Evolutionary conservation across 2,797 vertebrate species (phyloP).

Genomic region (Sebastes nivosus): DNA sequence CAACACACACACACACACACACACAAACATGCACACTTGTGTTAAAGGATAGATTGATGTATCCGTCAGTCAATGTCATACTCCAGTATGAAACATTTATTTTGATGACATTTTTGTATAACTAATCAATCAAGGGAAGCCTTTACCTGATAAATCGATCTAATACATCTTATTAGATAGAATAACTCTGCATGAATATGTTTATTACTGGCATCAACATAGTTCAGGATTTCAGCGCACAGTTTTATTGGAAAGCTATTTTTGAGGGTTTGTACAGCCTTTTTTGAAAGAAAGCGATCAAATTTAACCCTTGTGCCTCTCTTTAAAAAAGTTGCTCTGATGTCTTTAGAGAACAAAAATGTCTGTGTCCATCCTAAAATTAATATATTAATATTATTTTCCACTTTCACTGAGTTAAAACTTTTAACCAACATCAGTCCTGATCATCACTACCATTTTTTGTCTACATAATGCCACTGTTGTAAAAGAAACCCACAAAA

Average conservation of each 20-base stretch:
- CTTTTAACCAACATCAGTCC: no score
- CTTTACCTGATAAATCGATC: not conserved
- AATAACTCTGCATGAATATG: not conserved
- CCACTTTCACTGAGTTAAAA: no score
- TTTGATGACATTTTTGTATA: not conserved
- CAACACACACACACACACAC: constrained; percentile 15
- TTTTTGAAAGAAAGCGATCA: no score
- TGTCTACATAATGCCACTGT: not conserved
- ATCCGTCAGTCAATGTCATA: not conserved
- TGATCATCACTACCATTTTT: not conserved
- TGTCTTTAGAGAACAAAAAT: no score
- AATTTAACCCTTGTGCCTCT: no score
- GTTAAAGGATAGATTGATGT: not conserved
- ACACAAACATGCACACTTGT: not conserved
- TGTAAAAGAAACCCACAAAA: no score
- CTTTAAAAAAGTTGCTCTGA: no score
- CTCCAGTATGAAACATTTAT: not conserved
- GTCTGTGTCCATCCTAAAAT: no score
- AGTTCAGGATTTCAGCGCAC: not conserved
- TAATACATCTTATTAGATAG: not conserved
- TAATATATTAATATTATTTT: no score
- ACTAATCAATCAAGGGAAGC: not conserved
- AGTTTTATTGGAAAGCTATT: not conserved
- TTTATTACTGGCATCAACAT: not conserved
- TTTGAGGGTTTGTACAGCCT: not conserved